Evolutionary conservation across 2,888 invertebrate species (phyloP).

Genomic region (Molorchus minor): DNA sequence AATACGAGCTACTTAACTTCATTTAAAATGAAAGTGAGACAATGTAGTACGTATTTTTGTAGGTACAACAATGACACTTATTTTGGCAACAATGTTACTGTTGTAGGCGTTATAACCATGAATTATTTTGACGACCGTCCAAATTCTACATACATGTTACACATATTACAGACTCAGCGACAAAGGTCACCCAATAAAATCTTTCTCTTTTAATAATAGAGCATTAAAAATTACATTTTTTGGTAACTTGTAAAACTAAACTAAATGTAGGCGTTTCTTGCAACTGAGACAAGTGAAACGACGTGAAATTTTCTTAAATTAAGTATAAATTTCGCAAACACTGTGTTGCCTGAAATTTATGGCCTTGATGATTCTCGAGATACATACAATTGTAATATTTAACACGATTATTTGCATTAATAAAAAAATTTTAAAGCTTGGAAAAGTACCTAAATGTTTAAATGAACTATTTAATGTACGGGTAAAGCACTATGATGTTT

Average conservation of each 20-base stretch:
- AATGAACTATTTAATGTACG: no score
- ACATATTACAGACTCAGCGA: conserved; percentile 14
- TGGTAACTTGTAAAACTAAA: conserved; percentile 27
- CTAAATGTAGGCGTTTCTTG: conserved; percentile 35
- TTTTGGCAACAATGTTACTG: no score
- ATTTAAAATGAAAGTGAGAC: no score
- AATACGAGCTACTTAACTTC: no score
- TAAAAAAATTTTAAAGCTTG: no score
- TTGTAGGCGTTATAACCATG: conserved; percentile 38
- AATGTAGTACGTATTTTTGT: no score
- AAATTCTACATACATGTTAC: conserved; percentile 13
- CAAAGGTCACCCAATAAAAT: conserved; percentile 25
- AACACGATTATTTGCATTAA: conserved; percentile 9
- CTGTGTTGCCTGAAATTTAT: background rate
- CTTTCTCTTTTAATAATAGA: conserved; percentile 24
- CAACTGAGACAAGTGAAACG: conserved; percentile 37
- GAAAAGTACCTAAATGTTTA: no score
- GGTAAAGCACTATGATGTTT: no score
- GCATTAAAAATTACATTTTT: conserved; percentile 33
- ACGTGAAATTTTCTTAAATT: conserved; percentile 25
- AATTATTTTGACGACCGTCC: conserved; percentile 38
- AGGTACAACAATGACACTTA: no score
- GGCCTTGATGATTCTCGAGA: background rate
- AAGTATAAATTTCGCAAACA: background rate
- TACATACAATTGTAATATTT: conserved; percentile 10